These are phyloP conservation scores for Volucella inanis DNA, from an alignment of 2,888 invertebrate genomes.

Conservation along the genomic window DNA sequence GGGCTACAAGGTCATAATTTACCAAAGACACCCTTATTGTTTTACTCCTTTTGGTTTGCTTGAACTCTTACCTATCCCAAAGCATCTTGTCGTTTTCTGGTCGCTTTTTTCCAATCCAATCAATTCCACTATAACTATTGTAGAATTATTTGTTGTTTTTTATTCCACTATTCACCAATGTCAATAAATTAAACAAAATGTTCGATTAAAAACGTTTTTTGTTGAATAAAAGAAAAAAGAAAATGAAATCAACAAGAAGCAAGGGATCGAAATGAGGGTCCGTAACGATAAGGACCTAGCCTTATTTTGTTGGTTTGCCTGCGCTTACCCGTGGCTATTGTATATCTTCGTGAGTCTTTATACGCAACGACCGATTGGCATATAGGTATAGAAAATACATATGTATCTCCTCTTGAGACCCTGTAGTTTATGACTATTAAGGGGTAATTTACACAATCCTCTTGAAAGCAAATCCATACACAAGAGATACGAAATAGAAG, in stretches of 20 bases:
- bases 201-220: conserved; percentile 46
- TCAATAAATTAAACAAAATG: conserved; percentile 68
- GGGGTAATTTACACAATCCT: conserved; percentile 65
- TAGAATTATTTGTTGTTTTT: conserved; percentile 55
- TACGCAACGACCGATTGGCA: background rate
- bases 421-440: conserved; percentile 62
- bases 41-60: too few relatives aligned
- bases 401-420: conserved; percentile 44
- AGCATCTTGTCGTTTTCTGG: too few relatives aligned
- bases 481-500: background rate
- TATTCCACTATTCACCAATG: conserved; percentile 41
- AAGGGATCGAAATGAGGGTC: background rate
- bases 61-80: too few relatives aligned
- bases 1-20: too few relatives aligned
- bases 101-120: conserved; percentile 11
- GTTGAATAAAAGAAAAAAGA: background rate
- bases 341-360: conserved; percentile 13
- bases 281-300: conserved; percentile 15
- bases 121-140: conserved; percentile 23
- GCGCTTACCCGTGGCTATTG: background rate
- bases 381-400: background rate
- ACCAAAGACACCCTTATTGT: too few relatives aligned
- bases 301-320: background rate
- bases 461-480: conserved; percentile 32
- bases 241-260: conserved; percentile 41